Evolutionary conservation across 30 jellyfish, hydroid and myxozoan genomes (phyloP).

Genomic region (Aurelia coerulea): DNA sequence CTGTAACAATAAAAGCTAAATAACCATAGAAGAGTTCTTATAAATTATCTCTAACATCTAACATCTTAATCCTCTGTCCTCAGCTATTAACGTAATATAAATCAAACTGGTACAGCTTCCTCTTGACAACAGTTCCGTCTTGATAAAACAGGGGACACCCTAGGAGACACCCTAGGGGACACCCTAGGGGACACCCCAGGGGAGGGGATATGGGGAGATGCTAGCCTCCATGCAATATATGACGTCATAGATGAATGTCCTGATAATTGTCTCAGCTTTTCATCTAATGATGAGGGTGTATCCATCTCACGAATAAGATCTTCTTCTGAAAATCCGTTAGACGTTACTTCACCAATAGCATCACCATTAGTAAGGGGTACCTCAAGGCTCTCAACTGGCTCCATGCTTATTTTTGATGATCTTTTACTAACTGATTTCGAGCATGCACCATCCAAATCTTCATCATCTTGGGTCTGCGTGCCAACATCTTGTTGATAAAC

Average conservation of each 20-base stretch:
- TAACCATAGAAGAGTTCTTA: too few species aligned
- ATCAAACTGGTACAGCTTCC: slow-evolving; percentile 34
- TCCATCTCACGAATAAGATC: slow-evolving; percentile 21
- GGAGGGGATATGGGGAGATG: slow-evolving; percentile 77
- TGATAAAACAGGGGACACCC: slow-evolving; percentile 26
- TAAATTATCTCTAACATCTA: too few species aligned
- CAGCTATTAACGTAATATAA: too few species aligned
- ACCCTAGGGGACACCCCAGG: slow-evolving; percentile 50
- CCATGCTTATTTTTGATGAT: background rate
- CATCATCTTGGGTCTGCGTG: slow-evolving; percentile 32
- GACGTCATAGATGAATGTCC: slow-evolving; percentile 88
- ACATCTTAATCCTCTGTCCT: too few species aligned
- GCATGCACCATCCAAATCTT: background rate
- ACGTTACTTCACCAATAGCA: background rate
- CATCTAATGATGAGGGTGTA: slow-evolving; percentile 60
- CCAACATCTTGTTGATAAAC: slow-evolving; percentile 28
- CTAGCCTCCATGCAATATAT: slow-evolving; percentile 85
- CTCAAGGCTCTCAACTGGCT: background rate
- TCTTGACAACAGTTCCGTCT: slow-evolving; percentile 14
- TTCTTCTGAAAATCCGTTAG: background rate
- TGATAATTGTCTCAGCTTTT: slow-evolving; percentile 61
- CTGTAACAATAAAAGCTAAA: too few species aligned
- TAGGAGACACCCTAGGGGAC: slow-evolving; percentile 51
- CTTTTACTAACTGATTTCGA: background rate
- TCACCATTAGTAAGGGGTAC: background rate